Evolutionary conservation across 2,888 invertebrate species (phyloP).

Genomic region (Elysia crispata): DNA sequence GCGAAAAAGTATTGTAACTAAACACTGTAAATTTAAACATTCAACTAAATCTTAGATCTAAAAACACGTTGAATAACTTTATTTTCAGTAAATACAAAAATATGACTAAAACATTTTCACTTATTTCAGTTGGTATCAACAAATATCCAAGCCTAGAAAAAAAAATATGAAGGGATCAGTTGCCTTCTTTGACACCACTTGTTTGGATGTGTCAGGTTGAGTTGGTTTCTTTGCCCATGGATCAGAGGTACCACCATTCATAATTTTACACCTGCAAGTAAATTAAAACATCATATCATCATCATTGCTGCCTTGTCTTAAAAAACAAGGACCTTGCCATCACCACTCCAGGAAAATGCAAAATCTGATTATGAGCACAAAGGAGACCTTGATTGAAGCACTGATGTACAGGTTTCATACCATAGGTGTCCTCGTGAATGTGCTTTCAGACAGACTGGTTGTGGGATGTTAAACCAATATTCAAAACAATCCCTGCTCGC

Average conservation of each 20-base stretch:
- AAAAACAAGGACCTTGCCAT: conserved; percentile 11
- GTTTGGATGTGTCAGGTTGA: conserved; percentile 40
- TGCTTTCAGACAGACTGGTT: conserved; percentile 29
- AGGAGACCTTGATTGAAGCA: no score
- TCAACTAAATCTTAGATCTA: no score
- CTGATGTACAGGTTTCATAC: conserved; percentile 10
- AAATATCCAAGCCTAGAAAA: no score
- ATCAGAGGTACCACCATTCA: conserved; percentile 45
- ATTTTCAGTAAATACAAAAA: no score
- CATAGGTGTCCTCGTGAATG: conserved; percentile 7
- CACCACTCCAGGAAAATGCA: conserved; percentile 44
- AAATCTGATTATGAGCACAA: conserved; percentile 22
- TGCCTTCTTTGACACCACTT: conserved; percentile 46
- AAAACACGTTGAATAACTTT: no score
- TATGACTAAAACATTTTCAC: no score
- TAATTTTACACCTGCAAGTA: conserved; percentile 47
- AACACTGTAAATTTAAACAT: no score
- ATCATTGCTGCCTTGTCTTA: no score
- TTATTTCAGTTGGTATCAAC: no score
- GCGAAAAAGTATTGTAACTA: no score
- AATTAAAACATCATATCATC: conserved; percentile 19
- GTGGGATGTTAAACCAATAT: conserved; percentile 1
- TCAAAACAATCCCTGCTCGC: conserved; percentile 17
- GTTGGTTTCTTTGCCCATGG: conserved; percentile 45
- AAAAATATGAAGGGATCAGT: background rate